These are phyloP conservation scores for Centrocercus urophasianus DNA, from an alignment of 2,113 vertebrate genomes.

Conservation along the genomic window DNA sequence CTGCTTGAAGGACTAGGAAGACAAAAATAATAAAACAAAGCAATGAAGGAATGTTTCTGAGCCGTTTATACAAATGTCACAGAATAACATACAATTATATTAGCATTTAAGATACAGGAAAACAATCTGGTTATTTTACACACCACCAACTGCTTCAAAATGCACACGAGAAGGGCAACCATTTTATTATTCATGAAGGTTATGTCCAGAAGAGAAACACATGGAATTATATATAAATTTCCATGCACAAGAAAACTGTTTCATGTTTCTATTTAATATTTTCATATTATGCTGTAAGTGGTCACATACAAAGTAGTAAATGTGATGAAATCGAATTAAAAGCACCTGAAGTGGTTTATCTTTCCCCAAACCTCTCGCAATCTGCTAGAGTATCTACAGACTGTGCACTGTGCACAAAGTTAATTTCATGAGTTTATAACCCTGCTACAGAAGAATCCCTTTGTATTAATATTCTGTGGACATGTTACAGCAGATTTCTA, in stretches of 20 bases:
- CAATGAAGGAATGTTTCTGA: neutral
- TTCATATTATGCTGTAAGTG: neutral
- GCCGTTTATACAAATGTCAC: constrained; percentile 22
- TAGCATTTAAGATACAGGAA: constrained; percentile 31
- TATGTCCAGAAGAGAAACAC: neutral
- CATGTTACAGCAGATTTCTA: constrained; percentile 33
- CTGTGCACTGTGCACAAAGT: neutral
- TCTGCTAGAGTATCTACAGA: neutral
- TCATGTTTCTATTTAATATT: neutral
- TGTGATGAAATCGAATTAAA: neutral
- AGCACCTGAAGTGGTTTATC: neutral
- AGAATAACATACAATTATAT: neutral
- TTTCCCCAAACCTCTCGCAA: neutral
- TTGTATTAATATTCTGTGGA: neutral
- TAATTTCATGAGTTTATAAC: neutral
- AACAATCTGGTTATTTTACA: neutral
- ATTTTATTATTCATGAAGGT: constrained; percentile 27
- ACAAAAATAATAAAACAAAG: constrained; percentile 20
- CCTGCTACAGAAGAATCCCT: neutral
- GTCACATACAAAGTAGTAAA: neutral
- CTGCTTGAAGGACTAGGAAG: neutral
- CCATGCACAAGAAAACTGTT: neutral
- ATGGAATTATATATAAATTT: neutral
- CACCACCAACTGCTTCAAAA: constrained; percentile 32
- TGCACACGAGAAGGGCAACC: neutral